Conservation (phyloP, 2,797 vertebrate genomes). For the Spondyliosoma cantharus region DNA sequence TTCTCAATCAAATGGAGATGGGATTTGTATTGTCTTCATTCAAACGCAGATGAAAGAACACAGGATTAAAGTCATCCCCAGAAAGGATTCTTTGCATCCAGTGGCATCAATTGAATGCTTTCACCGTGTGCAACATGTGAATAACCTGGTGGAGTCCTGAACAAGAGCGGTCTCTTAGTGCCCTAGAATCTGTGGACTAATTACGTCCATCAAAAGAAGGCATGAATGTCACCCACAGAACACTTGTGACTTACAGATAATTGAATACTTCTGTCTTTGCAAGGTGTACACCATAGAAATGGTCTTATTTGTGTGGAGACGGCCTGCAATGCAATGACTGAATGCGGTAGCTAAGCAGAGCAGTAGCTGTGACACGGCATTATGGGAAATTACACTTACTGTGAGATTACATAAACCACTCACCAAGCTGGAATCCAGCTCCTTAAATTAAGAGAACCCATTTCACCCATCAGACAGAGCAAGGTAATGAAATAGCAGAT, state of each 20-base stretch:
- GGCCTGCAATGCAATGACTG: conserved; percentile 78
- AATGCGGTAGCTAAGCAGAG: conserved; percentile 82
- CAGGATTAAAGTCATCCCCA: conserved; percentile 9
- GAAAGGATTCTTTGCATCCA: conserved; percentile 44
- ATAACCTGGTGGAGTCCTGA: conserved; percentile 63
- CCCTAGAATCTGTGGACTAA: conserved; percentile 82
- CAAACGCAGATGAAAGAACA: conserved; percentile 14
- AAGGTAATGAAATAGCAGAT: conserved; percentile 88
- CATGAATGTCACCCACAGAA: conserved; percentile 86
- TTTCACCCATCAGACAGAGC: conserved; percentile 85
- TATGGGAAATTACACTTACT: conserved; percentile 88
- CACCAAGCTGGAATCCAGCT: conserved; percentile 86
- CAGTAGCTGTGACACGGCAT: conserved; percentile 84
- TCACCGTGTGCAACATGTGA: conserved; percentile 58
- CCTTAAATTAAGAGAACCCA: conserved; percentile 89
- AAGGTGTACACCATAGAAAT: conserved; percentile 88
- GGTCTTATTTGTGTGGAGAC: conserved; percentile 84
- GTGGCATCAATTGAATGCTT: conserved; percentile 61
- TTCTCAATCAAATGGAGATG: background rate
- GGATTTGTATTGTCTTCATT: conserved; percentile 10
- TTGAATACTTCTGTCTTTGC: conserved; percentile 86
- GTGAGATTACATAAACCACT: conserved; percentile 87
- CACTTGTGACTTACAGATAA: conserved; percentile 85
- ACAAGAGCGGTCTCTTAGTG: conserved; percentile 72
- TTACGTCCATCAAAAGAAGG: conserved; percentile 80